Conservation (phyloP, 2,797 vertebrate species). For the Columba guinea region DNA sequence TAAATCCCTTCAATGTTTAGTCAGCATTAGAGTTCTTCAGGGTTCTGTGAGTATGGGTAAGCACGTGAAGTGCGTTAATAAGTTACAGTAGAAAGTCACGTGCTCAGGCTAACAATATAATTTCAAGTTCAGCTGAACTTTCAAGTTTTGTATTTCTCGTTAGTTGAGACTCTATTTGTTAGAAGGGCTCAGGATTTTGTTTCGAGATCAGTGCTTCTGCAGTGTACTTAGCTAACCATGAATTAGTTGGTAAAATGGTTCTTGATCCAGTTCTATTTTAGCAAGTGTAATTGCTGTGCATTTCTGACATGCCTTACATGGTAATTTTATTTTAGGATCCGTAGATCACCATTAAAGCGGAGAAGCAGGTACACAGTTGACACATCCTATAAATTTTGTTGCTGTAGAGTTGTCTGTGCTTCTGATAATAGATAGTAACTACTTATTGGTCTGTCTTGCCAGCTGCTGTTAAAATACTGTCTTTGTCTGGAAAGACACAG, state of each 20-base stretch:
- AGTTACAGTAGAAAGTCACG: neutral
- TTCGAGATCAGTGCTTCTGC: neutral
- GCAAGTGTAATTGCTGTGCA: neutral
- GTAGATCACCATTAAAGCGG: neutral
- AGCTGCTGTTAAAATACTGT: neutral
- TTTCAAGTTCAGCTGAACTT: constrained; percentile 1
- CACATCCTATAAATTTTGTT: neutral
- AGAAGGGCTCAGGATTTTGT: neutral
- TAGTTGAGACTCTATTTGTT: neutral
- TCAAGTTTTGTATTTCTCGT: neutral
- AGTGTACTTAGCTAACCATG: neutral
- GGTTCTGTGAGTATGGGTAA: neutral
- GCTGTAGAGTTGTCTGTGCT: neutral
- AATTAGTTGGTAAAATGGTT: neutral
- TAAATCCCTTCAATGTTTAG: neutral
- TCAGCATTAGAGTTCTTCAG: neutral
- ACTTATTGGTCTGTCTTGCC: neutral
- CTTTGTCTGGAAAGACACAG: neutral
- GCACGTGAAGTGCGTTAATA: neutral
- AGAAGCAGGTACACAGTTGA: constrained; percentile 20
- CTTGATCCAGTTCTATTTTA: neutral
- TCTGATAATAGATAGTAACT: neutral
- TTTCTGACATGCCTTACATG: rapidly evolving
- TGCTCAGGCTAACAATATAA: neutral
- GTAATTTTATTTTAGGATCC: neutral